Evolutionary conservation across 1,140 invertebrate species (phyloP).

Genomic region (Phthorimaea operculella): DNA sequence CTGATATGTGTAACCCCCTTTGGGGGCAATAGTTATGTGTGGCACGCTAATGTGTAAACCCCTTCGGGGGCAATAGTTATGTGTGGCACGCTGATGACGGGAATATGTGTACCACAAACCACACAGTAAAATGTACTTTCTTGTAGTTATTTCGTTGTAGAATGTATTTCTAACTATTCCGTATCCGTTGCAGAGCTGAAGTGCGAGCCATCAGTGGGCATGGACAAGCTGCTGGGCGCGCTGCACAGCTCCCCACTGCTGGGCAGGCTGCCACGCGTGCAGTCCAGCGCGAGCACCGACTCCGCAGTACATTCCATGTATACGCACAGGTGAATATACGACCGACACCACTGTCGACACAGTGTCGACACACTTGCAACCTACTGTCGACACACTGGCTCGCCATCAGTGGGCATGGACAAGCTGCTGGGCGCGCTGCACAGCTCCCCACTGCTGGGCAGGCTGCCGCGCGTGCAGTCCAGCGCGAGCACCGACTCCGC

Average conservation of each 20-base stretch:
- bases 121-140: too few relatives aligned
- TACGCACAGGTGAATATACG: constrained; percentile 67
- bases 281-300: constrained; percentile 80
- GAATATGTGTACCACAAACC: too few relatives aligned
- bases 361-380: too few relatives aligned
- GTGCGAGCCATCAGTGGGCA: constrained; percentile 69
- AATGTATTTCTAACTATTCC: too few relatives aligned
- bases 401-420: constrained; percentile 69
- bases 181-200: constrained; percentile 46
- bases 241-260: constrained; percentile 75
- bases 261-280: constrained; percentile 70
- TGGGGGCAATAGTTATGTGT: too few relatives aligned
- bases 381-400: too few relatives aligned
- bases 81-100: too few relatives aligned
- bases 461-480: constrained; percentile 69
- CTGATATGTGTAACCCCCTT: too few relatives aligned
- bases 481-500: constrained; percentile 85
- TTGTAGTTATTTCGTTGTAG: too few relatives aligned
- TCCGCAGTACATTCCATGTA: constrained; percentile 90
- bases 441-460: constrained; percentile 74
- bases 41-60: too few relatives aligned
- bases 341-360: background rate
- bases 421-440: constrained; percentile 74
- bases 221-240: constrained; percentile 73
- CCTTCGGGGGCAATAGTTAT: too few relatives aligned